Conservation (phyloP, 2,797 vertebrate genomes). For the Oreochromis grahami region DNA sequence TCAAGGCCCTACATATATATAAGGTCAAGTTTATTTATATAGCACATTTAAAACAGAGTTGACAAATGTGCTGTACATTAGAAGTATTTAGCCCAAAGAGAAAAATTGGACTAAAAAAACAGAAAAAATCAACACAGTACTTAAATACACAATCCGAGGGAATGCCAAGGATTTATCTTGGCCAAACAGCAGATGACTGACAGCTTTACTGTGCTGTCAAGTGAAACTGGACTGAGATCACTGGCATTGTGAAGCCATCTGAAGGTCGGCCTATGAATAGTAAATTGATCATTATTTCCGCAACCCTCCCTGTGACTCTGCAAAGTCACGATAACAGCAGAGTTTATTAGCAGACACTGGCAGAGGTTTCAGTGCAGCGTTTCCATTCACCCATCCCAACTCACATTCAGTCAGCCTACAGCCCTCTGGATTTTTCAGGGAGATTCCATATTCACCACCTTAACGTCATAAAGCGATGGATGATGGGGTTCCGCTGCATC, state of each 20-base stretch:
- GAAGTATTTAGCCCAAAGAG: background rate
- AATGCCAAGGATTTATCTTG: background rate
- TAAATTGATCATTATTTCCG: slow-evolving; percentile 45
- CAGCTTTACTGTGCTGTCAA: background rate
- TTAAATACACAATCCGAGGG: background rate
- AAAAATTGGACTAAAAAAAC: background rate
- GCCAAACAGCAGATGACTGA: background rate
- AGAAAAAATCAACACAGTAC: background rate
- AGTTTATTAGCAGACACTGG: slow-evolving; percentile 25
- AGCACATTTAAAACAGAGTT: background rate
- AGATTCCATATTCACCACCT: background rate
- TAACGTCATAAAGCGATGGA: background rate
- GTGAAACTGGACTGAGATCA: slow-evolving; percentile 13
- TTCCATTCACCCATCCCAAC: slow-evolving; percentile 8
- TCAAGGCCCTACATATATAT: no score
- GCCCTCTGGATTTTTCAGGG: background rate
- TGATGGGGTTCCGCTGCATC: background rate
- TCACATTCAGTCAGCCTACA: background rate
- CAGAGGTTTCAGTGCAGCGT: background rate
- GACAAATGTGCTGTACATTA: background rate
- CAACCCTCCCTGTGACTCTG: slow-evolving; percentile 14
- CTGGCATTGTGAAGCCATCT: background rate
- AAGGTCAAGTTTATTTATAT: background rate
- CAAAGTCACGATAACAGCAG: slow-evolving; percentile 12
- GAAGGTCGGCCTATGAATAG: slow-evolving; percentile 32